These are phyloP conservation scores for Agonopterix alstromeriana DNA, from an alignment of 2,888 invertebrate genomes.

Conservation along the genomic window DNA sequence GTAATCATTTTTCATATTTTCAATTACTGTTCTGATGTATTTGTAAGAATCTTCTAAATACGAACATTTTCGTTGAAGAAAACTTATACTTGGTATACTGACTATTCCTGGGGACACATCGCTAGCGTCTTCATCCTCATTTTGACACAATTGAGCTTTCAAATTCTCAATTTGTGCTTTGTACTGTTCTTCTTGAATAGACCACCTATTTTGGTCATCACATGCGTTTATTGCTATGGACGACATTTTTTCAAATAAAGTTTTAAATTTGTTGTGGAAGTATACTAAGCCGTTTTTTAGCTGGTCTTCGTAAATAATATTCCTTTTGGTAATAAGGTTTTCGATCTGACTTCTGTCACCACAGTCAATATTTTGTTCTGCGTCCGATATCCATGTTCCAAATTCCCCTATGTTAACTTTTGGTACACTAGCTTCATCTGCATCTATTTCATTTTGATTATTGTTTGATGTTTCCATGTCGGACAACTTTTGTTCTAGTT, in stretches of 20 bases:
- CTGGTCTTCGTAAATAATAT: constrained; percentile 43
- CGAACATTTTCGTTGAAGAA: constrained; percentile 56
- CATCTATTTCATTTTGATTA: constrained; percentile 16
- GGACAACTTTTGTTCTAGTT: constrained; percentile 45
- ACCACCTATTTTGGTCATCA: constrained; percentile 59
- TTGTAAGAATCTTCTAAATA: constrained; percentile 63
- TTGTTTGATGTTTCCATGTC: constrained; percentile 34
- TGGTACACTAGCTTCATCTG: constrained; percentile 11
- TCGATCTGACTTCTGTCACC: constrained; percentile 36
- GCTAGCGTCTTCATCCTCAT: constrained; percentile 48
- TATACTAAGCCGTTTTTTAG: constrained; percentile 51
- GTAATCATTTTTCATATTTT: constrained; percentile 71
- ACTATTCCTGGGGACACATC: constrained; percentile 56
- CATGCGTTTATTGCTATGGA: constrained; percentile 54
- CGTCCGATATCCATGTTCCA: constrained; percentile 50
- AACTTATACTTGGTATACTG: constrained; percentile 23
- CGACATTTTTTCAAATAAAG: constrained; percentile 61
- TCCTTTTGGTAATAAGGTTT: constrained; percentile 29
- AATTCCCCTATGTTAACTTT: constrained; percentile 33
- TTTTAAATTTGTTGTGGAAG: constrained; percentile 60
- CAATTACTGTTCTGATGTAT: constrained; percentile 62
- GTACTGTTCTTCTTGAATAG: constrained; percentile 60
- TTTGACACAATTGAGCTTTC: constrained; percentile 34
- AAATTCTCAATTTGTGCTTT: constrained; percentile 61
- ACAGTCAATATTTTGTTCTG: constrained; percentile 37